phyloP scores from a whole-genome alignment of 2,797 vertebrate species.

The Hippocampus kuda region DNA sequence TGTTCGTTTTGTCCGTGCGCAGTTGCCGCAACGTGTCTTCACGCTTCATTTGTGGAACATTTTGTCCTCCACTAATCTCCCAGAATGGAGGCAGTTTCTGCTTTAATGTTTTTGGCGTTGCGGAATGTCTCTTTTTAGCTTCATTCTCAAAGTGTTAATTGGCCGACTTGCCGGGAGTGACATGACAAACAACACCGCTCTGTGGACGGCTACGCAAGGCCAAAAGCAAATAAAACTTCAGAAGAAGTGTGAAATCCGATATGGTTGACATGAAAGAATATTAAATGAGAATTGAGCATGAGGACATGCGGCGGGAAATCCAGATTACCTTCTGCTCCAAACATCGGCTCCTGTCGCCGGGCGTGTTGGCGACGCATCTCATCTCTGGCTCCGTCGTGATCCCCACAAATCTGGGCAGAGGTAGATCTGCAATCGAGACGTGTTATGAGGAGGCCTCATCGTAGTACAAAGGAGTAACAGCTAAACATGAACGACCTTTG shows the following conservation, averaged over 20 bases:
- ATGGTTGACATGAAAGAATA: too few species aligned
- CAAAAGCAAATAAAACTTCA: not conserved
- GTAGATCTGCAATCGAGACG: slow-evolving; percentile 70
- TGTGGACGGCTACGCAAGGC: not conserved
- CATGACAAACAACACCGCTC: not conserved
- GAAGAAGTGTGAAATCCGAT: too few species aligned
- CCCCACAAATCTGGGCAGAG: slow-evolving; percentile 79
- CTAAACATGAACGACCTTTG: too few species aligned
- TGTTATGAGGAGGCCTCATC: too few species aligned
- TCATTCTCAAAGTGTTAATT: not conserved
- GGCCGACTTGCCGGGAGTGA: not conserved
- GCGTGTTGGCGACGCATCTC: slow-evolving; percentile 57
- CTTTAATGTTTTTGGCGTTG: not conserved
- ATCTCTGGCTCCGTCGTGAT: slow-evolving; percentile 75
- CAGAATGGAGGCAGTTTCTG: not conserved
- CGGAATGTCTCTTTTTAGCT: not conserved
- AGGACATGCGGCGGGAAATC: too few species aligned
- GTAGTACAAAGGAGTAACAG: too few species aligned
- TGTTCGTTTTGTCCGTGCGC: not conserved
- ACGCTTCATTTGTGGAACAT: not conserved
- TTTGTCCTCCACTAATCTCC: not conserved
- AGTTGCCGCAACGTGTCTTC: not conserved
- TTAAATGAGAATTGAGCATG: too few species aligned
- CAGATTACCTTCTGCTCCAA: slow-evolving; percentile 73
- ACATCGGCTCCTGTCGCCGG: slow-evolving; percentile 71